Evolutionary conservation across 2,797 vertebrate species (phyloP), one percentile per base, ranked within the genome.

Genomic region (Harpagifer antarcticus): DNA sequence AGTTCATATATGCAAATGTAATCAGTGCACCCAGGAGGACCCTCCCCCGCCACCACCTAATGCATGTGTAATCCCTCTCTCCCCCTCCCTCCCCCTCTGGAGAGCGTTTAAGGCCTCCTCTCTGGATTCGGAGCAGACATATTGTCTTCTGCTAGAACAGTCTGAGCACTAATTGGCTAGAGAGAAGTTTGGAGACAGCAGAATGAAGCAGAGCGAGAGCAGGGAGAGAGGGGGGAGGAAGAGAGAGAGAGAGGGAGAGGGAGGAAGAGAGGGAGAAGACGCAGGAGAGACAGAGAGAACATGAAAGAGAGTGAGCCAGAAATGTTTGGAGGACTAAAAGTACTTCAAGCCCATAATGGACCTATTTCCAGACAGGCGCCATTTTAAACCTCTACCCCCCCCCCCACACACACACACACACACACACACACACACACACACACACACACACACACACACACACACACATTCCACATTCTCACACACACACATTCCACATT

Each of bases 341-440:
- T 92, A 86, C 91, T 91, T 93, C 88, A 90, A 91, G 91, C 70
- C 92, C 90, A 89, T 92, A 91, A 93, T 92, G 88, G 91, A 90
- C 82, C 85, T 87, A 89, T 89, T 91, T 89, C 82, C 91, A 93
- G 91, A 91, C 91, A 89, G 91, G 88, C 90, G 88, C 90, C 91
- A 89, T 89, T 87, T 90, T 84, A 89, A 86, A 79, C 59, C 76
- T 78, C 58, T 60, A n/a, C 50, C 45, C 9, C 59, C 16, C n/a
- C 1, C 7, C 1, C 33, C 49, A 45, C 19, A 53, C 65, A 50
- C 6, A 48, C 48, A 68, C 27, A 53, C 20, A 19, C 54, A 42
- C 62, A 56, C 56, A 60, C 52, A 5, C 7, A 20, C 72, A 40
- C 49, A 63, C 63, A 42, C 47, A 48, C 44, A 53, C 54, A 33